Conservation (phyloP, 1,140 invertebrate genomes). For the Pissodes strobi region DNA sequence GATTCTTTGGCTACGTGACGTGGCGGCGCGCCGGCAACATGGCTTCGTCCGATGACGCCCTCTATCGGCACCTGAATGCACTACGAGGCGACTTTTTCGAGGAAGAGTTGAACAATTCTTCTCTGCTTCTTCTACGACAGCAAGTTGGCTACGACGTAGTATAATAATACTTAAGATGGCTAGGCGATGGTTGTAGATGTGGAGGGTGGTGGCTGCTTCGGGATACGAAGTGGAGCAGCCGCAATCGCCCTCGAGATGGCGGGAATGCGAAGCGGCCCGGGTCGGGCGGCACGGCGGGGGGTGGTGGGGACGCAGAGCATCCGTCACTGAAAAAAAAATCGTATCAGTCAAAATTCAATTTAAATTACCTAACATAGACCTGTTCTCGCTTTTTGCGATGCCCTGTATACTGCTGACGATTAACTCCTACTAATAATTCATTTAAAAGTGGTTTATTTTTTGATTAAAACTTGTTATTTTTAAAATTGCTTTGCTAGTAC, state of each 20-base stretch:
- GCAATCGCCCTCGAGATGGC: conserved; percentile 31
- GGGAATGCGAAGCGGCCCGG: background rate
- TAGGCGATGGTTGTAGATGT: conserved; percentile 30
- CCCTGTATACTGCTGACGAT: too few relatives aligned
- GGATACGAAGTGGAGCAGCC: background rate
- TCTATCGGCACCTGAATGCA: too few relatives aligned
- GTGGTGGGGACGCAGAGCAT: conserved; percentile 52
- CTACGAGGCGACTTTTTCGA: too few relatives aligned
- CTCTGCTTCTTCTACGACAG: conserved; percentile 2
- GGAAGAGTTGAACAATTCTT: too few relatives aligned
- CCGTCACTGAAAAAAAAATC: conserved; percentile 52
- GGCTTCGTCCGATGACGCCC: too few relatives aligned
- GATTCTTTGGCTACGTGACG: conserved; percentile 12
- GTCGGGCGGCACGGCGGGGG: conserved; percentile 19
- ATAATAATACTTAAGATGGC: background rate
- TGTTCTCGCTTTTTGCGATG: too few relatives aligned
- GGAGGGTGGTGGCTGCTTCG: conserved; percentile 20
- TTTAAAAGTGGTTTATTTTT: too few relatives aligned
- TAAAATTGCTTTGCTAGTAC: too few relatives aligned
- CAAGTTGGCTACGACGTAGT: background rate
- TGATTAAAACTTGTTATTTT: too few relatives aligned
- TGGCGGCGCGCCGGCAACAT: too few relatives aligned
- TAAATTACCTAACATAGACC: background rate
- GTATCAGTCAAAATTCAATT: background rate
- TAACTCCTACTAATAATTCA: too few relatives aligned